Conservation (phyloP, 1,140 invertebrate genomes). For the Laupala kohalensis region DNA sequence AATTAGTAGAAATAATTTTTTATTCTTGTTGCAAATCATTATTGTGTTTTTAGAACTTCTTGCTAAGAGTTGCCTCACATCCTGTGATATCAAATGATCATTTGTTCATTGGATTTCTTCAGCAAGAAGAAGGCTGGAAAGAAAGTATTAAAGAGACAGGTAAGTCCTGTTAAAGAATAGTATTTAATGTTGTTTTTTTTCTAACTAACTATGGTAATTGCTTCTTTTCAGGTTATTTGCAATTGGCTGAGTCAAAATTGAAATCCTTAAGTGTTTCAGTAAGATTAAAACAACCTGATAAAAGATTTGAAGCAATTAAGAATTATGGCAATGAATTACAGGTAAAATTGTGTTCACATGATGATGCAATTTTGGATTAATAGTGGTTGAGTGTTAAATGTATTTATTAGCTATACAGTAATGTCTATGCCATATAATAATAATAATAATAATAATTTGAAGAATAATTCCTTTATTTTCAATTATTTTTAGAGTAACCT, state of each 20-base stretch:
- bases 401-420: background rate
- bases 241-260: conserved; percentile 61
- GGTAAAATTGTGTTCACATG: too few species aligned
- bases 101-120: conserved; percentile 61
- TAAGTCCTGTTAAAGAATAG: conserved; percentile 22
- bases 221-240: conserved; percentile 39
- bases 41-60: conserved; percentile 42
- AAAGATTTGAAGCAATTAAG: conserved; percentile 60
- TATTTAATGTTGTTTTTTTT: background rate
- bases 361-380: too few species aligned
- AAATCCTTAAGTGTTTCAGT: conserved; percentile 61
- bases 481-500: conserved; percentile 35
- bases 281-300: conserved; percentile 56
- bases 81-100: conserved; percentile 57
- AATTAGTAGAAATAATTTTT: too few species aligned
- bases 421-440: background rate
- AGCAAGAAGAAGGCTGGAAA: conserved; percentile 61
- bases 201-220: background rate
- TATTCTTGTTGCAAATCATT: background rate
- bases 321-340: conserved; percentile 59
- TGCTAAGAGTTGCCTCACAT: conserved; percentile 61
- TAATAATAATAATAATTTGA: too few species aligned
- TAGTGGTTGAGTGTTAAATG: background rate
- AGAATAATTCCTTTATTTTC: conserved; percentile 13
- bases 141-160: conserved; percentile 60